Base-by-base conservation (phyloP, 2,797 vertebrate species). In the Urosaurus nigricauda region DNA sequence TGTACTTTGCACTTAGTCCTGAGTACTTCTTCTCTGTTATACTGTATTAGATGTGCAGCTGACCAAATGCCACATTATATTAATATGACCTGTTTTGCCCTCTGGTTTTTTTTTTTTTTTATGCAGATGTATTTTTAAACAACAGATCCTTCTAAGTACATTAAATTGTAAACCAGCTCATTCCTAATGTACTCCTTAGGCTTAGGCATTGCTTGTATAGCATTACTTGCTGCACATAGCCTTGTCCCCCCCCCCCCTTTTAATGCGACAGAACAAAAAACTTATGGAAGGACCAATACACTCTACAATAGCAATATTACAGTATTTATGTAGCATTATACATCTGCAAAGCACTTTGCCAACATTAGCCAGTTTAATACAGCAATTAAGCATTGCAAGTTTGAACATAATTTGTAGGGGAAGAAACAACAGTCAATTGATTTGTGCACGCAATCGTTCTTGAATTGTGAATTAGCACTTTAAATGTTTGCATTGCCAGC, bases 301-400 rank as follows among this genome's bases (percentile, higher is more conserved):
- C 74, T 4, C 40, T 93, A 11, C 58, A 75, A 19, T 89, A 84
- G 43, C 56, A 87, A 90, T 5, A 6, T 19, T 91, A 73, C 87
- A 83, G 43, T 53, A 70, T 88, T 90, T 78, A 83, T 71, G 68
- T 16, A 26, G 82, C 13, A 63, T 56, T 29, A 82, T 91, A 86
- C 85, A 94, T 8, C 53, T 89, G 51, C 89, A 95, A 90, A 58
- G 74, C 58, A 32, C 47, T 88, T 68, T 79, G 8, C 65, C 83
- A 11, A 60, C 85, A 93, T 82, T 91, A 92, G 65, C 37, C 80
- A 35, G 65, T 86, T 85, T 88, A 89, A 56, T 81, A 85, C 70
- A 77, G 70, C 68, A 89, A 92, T 85, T 93, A 85, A 58, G 60
- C 43, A 53, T 51, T 26, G n/a, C 91, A 86, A 85, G 51, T 5